Base-by-base conservation (phyloP, 2,888 invertebrate genomes). In the Drosophila algonquin region DNA sequence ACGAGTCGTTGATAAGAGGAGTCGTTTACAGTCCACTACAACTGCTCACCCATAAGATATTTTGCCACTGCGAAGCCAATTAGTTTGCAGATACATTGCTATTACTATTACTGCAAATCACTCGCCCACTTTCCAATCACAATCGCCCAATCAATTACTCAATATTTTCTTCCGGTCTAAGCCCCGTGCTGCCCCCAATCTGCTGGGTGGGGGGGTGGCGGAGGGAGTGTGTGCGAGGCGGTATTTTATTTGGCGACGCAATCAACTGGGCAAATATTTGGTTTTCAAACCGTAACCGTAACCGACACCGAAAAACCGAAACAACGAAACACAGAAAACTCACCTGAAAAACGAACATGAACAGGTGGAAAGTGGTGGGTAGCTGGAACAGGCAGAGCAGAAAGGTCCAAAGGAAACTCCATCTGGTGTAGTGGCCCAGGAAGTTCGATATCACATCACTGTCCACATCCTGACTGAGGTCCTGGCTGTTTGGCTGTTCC, bases 361-460 rank as follows among this genome's bases (percentile, higher is more conserved):
- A 94, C 78, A 95, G 94, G 90, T 95, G 94, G 92, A 94, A 94
- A 46, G 94, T 94, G 76, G 94, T 94, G 6, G 94, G 94, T 63
- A 95, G 91, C 90, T 94, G 94, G 90, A 94, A 93, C 6, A 94
- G 86, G 16, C 94, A 93, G 53, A 95, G 90, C 12, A 94, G 81
- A 75, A 94, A 93, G 12, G 94, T 94, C 87, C 94, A 93, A 56
- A 93, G 80, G 57, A 94, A 92, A 86, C 95, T 94, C 94, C 94
- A 95, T 75, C 92, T 90, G 50, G 94, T 94, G 89, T 93, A 94
- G 71, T 94, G 93, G 2, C 94, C 94, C 69, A 94, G 93, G 7
- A 93, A 93, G 70, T 93, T 92, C 1, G 94, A 93, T 54, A 94
- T 92, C 18, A 93, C 91, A 89, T 94, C 94, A 63, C 93, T 92